Evolutionary conservation across 1,140 invertebrate genomes (phyloP).

Genomic region (Cataglyphis hispanica): DNA sequence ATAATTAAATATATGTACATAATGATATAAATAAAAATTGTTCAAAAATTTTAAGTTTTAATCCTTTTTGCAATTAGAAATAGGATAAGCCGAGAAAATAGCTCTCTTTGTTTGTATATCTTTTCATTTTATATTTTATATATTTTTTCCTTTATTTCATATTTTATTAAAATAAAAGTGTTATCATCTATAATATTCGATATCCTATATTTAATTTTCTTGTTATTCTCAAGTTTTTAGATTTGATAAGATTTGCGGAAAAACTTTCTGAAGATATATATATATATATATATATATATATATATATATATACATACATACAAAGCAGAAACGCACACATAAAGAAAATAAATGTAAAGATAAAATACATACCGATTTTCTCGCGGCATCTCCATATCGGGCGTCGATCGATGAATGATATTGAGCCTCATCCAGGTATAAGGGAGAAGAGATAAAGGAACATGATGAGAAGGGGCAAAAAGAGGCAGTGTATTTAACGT

Average conservation of each 20-base stretch:
- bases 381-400: slow-evolving; percentile 54
- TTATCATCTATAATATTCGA: neutral
- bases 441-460: slow-evolving; percentile 50
- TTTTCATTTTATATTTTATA: too few species aligned
- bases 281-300: too few species aligned
- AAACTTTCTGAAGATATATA: too few species aligned
- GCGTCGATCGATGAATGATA: slow-evolving; percentile 51
- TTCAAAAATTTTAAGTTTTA: too few species aligned
- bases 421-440: slow-evolving; percentile 12
- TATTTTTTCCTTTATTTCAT: too few species aligned
- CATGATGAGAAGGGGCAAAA: slow-evolving; percentile 36
- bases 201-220: slow-evolving; percentile 10
- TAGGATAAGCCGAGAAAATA: too few species aligned
- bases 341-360: slow-evolving; percentile 47
- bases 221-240: neutral
- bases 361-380: slow-evolving; percentile 65
- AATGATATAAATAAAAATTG: too few species aligned
- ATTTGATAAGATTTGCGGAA: neutral
- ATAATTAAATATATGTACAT: too few species aligned
- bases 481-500: slow-evolving; percentile 46
- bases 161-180: too few species aligned
- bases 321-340: neutral
- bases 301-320: too few species aligned
- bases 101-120: too few species aligned
- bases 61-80: too few species aligned